These are phyloP conservation scores for Deroplatys truncata DNA, from an alignment of 2,888 invertebrate genomes.

Conservation along the genomic window DNA sequence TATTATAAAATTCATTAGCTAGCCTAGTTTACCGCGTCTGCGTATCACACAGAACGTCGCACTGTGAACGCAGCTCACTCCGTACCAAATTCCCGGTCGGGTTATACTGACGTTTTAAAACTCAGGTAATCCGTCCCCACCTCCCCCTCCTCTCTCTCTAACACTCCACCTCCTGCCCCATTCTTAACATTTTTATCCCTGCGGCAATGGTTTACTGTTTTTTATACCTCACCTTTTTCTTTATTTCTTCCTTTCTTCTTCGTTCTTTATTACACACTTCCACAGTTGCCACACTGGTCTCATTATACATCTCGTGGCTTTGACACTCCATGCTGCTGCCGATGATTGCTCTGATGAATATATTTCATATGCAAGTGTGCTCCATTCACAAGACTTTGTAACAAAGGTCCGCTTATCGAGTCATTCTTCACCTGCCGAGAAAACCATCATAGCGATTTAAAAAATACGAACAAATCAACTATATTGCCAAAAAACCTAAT, in stretches of 20 bases:
- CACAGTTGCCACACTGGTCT: constrained; percentile 14
- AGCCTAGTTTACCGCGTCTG: no score
- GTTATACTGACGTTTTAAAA: constrained; percentile 8
- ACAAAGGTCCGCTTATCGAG: no score
- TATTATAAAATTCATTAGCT: no score
- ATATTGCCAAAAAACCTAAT: no score
- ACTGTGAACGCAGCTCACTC: neutral
- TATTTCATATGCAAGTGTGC: neutral
- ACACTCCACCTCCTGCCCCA: neutral
- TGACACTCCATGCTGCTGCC: neutral
- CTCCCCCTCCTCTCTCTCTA: no score
- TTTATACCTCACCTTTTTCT: neutral
- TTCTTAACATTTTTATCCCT: constrained; percentile 23
- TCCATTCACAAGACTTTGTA: no score
- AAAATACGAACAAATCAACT: no score
- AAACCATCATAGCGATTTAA: no score
- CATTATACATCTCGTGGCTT: neutral
- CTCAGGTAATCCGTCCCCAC: constrained; percentile 13
- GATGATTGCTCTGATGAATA: neutral
- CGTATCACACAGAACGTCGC: neutral
- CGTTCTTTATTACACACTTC: constrained; percentile 8
- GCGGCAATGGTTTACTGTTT: constrained; percentile 16
- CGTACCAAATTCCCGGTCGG: neutral
- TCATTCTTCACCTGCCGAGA: no score
- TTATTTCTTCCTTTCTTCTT: neutral